Evolutionary conservation across 2,888 invertebrate genomes (phyloP), one percentile per base, ranked within the genome.

Genomic region (Molanna angustata): DNA sequence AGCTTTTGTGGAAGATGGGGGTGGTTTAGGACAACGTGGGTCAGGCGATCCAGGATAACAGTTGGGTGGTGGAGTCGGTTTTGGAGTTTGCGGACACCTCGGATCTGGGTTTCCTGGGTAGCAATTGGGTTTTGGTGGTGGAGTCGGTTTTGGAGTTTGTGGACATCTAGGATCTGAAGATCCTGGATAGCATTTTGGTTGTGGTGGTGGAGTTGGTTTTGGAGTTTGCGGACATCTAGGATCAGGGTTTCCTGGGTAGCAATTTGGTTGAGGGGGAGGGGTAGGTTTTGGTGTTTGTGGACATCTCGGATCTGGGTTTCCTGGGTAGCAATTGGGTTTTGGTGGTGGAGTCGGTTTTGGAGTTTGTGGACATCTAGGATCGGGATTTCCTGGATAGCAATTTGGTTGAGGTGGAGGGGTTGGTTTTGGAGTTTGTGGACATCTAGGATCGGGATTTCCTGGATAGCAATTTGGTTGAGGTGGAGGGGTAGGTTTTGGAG

Each of bases 71-170:
- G 27, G 6, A 7, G 21, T 32, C 4, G 27, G 16, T 17, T 14
- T 41, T 13, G 21, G 19, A 4, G 54, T 47, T 44, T 27, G 21
- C 9, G 50, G 50, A 62, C 71, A 71, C 3, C 71, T 62, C 0
- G 71, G 69, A 61, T 75, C 73, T n/a, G 62, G 64, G 6, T 66
- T 66, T 20, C 67, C 71, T 13, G 66, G 66, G 53, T 61, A 66
- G 40, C 67, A 66, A 59, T 40, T 60, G 63, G 2, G 46, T 62
- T n/a, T 65, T 65, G 20, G 50, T n/a, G 60, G 7, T 14, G 45
- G 37, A 6, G 57, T 49, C 61, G 58, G 64, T 32, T 43, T 40
- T 9, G 62, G 62, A 51, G 56, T 58, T 55, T 62, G 18, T 35
- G 64, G 67, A 54, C 71, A 71, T 22, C 64, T 62, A 0, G 68